Evolutionary conservation across 1,140 invertebrate species (phyloP).

Genomic region (Drosophila ambigua): DNA sequence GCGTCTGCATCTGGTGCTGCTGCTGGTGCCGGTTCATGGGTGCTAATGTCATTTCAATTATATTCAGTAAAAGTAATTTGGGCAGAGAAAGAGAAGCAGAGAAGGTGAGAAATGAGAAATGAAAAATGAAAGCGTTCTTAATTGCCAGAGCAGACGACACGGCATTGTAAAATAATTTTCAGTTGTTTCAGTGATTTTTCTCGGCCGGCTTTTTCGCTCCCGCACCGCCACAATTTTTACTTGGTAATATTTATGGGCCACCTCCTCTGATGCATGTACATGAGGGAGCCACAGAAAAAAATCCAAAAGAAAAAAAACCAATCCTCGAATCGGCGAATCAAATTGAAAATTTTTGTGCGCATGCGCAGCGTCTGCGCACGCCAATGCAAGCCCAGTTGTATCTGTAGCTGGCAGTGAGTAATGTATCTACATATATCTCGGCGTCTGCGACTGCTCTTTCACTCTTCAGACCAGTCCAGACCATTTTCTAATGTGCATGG

Average conservation of each 20-base stretch:
- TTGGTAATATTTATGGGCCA: slow-evolving; percentile 46
- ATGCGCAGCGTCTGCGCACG: slow-evolving; percentile 54
- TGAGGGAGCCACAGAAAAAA: slow-evolving; percentile 46
- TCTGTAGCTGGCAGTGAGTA: slow-evolving; percentile 31
- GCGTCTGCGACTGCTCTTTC: slow-evolving; percentile 46
- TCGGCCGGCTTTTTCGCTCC: slow-evolving; percentile 27
- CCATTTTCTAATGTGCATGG: slow-evolving; percentile 69
- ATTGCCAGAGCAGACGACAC: slow-evolving; percentile 62
- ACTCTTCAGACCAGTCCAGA: slow-evolving; percentile 19
- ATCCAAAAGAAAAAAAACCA: slow-evolving; percentile 36
- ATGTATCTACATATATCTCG: slow-evolving; percentile 28
- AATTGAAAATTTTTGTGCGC: slow-evolving; percentile 69
- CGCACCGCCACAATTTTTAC: slow-evolving; percentile 12
- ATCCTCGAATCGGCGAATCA: slow-evolving; percentile 38
- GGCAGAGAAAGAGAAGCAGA: slow-evolving; percentile 31
- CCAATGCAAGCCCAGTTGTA: slow-evolving; percentile 34
- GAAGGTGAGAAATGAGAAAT: slow-evolving; percentile 58
- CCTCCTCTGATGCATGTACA: slow-evolving; percentile 16
- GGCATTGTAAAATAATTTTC: slow-evolving; percentile 51
- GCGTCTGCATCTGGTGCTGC: background rate
- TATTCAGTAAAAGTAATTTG: slow-evolving; percentile 72
- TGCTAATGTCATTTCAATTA: slow-evolving; percentile 75
- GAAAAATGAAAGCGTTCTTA: slow-evolving; percentile 80
- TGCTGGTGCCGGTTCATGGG: slow-evolving; percentile 21
- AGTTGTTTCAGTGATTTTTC: slow-evolving; percentile 24